These are phyloP conservation scores for Babyrousa celebensis DNA, from an alignment of 2,797 vertebrate genomes.

Conservation along the genomic window DNA sequence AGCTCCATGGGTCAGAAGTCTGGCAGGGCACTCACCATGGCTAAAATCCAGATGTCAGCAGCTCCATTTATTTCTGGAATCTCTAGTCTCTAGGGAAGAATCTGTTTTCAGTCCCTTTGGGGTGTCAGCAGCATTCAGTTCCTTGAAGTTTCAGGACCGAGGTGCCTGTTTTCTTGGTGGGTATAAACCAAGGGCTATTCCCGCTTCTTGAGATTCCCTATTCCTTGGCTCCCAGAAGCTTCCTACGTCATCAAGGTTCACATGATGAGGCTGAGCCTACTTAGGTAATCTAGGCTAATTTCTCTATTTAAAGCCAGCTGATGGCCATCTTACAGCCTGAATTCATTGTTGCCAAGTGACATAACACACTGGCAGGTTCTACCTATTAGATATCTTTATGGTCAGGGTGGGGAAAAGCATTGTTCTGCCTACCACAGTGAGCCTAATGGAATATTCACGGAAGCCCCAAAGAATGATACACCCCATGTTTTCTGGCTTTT, in stretches of 20 bases:
- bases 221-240: background rate
- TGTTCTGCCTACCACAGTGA: background rate
- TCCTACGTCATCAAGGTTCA: background rate
- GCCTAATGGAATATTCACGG: background rate
- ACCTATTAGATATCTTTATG: background rate
- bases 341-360: background rate
- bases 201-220: background rate
- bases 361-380: background rate
- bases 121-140: background rate
- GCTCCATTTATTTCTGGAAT: background rate
- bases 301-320: constrained; percentile 30
- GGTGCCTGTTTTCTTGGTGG: background rate
- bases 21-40: background rate
- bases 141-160: background rate
- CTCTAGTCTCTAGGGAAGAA: background rate
- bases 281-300: background rate
- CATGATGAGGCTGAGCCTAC: background rate
- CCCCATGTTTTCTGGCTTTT: constrained; percentile 13
- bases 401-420: too few relatives aligned
- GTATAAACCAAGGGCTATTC: background rate
- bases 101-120: background rate
- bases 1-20: background rate
- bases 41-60: background rate
- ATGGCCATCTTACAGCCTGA: background rate
- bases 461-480: background rate